These are phyloP conservation scores for Clinocottus analis DNA, from an alignment of 2,113 vertebrate genomes.

Conservation along the genomic window DNA sequence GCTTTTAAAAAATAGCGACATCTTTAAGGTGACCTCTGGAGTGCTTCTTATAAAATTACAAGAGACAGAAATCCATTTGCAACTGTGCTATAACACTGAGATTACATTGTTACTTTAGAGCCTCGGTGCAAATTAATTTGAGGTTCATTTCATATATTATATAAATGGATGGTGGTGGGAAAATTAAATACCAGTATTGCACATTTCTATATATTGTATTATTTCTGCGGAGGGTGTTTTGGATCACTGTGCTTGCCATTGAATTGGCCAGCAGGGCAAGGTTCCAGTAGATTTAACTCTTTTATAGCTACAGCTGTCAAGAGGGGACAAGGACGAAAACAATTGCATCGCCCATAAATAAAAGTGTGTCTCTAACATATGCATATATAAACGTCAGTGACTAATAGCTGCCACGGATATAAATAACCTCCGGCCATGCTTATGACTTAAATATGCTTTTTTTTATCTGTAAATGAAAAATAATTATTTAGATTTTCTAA, in stretches of 20 bases:
- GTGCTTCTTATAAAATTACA: constrained; percentile 86
- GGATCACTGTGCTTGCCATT: constrained; percentile 73
- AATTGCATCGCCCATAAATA: constrained; percentile 49
- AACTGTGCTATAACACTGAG: constrained; percentile 84
- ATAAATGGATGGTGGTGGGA: constrained; percentile 84
- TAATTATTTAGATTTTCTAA: background rate
- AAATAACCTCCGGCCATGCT: constrained; percentile 14
- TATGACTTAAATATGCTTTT: constrained; percentile 4
- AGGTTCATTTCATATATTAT: constrained; percentile 86
- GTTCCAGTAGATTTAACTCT: constrained; percentile 74
- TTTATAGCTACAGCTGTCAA: constrained; percentile 65
- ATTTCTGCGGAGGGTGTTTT: constrained; percentile 81
- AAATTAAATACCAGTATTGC: constrained; percentile 85
- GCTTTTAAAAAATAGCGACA: constrained; percentile 86
- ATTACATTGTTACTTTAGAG: constrained; percentile 87
- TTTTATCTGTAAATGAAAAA: background rate
- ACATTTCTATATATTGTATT: constrained; percentile 86
- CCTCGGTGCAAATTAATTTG: constrained; percentile 85
- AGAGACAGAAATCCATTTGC: constrained; percentile 88
- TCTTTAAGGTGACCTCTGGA: constrained; percentile 88
- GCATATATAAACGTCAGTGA: constrained; percentile 5
- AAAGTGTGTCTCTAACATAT: constrained; percentile 15
- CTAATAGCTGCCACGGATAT: constrained; percentile 1
- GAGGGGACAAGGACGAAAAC: constrained; percentile 62
- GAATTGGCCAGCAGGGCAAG: constrained; percentile 73